Evolutionary conservation across 2,113 vertebrate genomes (phyloP), one percentile per base, ranked within the genome.

Genomic region (Phylloscopus trochiloides): DNA sequence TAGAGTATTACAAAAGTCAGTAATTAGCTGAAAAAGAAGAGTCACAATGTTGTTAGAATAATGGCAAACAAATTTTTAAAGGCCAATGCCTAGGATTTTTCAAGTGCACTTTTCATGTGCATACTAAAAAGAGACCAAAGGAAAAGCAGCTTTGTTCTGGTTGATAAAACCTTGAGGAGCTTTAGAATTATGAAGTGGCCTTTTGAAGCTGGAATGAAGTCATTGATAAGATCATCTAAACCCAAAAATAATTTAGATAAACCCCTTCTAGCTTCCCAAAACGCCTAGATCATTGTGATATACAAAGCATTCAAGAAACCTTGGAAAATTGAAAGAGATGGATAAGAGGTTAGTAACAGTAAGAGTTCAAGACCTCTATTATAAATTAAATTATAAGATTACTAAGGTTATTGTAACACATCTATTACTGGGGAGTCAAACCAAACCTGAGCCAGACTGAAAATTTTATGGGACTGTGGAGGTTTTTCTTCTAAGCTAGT

Each of bases 141-240:
- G 86, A 87, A 95, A 95, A 63, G 38, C 51, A 79, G 83, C 50
- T 89, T 78, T 91, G 32, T 87, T 96, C 59, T 86, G 63, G 36
- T 62, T 83, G 77, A 88, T 91, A 90, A 96, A 92, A 94, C 50
- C 47, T 51, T 28, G 43, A 32, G 57, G 75, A 88, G 32, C 61
- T 96, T 94, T 91, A 90, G 88, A 95, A 77, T 96, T 66, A 80
- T 47, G 45, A 96, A 92, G 62, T 68, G 81, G 74, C 61, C 90
- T 84, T 97, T 94, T 95, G 95, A 97, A 96, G 80, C 84, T 24
- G 75, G 14, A 93, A 93, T 74, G 51, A 93, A 94, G 48, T 82
- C 61, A 91, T 36, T 84, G 95, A 94, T 96, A 97, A 95, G 76
- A 94, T 73, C 63, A 83, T 66, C 48, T 88, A 95, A 96, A 94